A percentile compares a stretch with the other conserved stretches of the same genome.
phyloP scores from a whole-genome alignment of 2,113 vertebrate species.

The Bos javanicus region DNA sequence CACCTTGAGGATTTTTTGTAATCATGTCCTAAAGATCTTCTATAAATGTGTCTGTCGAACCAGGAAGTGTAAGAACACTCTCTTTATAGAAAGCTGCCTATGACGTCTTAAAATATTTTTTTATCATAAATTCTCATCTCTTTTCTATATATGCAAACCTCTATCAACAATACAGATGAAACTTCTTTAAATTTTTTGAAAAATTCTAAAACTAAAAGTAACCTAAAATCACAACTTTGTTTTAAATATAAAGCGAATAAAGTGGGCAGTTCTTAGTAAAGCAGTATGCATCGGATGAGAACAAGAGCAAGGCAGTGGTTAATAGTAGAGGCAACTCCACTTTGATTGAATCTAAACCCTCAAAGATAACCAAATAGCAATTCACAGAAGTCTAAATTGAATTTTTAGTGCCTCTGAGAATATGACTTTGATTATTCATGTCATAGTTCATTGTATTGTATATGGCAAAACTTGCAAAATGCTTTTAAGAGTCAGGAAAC shows the following conservation, averaged over 20 bases:
- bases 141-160: background rate
- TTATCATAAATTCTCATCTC: background rate
- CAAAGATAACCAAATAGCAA: conserved; percentile 23
- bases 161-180: background rate
- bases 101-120: background rate
- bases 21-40: conserved; percentile 28
- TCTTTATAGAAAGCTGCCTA: conserved; percentile 18
- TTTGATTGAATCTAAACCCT: background rate
- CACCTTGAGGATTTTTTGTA: conserved; percentile 48
- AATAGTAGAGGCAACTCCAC: background rate
- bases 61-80: background rate
- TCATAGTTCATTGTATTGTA: background rate
- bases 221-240: background rate
- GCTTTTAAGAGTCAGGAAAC: conserved; percentile 28
- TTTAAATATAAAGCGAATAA: background rate
- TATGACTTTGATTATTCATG: conserved; percentile 37
- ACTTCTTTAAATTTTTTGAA: background rate
- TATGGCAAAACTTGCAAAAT: conserved; percentile 14
- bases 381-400: conserved; percentile 24
- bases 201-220: conserved; percentile 9
- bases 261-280: background rate
- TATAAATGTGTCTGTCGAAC: conserved; percentile 46
- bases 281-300: background rate
- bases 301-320: background rate
- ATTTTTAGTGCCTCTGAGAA: conserved; percentile 23